phyloP scores from a whole-genome alignment of 37 sponge, comb jelly and placozoan species.

The Theonella swinhoei region DNA sequence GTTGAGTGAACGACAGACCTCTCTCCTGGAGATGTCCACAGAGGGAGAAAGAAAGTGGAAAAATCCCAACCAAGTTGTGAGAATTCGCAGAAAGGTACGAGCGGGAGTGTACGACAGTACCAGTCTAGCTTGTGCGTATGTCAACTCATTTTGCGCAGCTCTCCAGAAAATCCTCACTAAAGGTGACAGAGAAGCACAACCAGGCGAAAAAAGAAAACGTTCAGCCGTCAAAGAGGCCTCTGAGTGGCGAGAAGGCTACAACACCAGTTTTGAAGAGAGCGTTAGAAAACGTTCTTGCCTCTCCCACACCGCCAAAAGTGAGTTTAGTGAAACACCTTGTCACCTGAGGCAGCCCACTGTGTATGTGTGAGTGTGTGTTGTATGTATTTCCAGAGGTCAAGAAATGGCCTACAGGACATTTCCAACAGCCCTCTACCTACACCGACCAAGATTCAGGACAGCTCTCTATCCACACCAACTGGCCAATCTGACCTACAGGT shows the following conservation, averaged over 20 bases:
- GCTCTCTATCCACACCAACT: background rate
- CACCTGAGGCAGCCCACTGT: background rate
- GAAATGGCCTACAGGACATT: background rate
- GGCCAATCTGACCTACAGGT: no score
- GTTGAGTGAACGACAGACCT: background rate
- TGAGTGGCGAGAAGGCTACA: no score
- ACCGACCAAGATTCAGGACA: background rate
- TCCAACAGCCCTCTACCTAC: background rate
- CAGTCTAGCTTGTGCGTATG: no score
- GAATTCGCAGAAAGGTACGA: background rate
- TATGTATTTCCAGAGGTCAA: background rate
- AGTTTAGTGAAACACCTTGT: background rate
- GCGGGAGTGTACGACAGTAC: no score
- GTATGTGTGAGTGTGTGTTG: no score
- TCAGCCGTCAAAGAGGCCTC: no score
- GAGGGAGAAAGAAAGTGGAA: background rate
- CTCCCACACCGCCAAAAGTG: background rate
- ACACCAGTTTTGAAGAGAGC: background rate
- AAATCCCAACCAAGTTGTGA: background rate
- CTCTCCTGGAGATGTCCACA: background rate
- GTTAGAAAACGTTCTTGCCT: background rate
- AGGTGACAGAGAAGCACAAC: background rate
- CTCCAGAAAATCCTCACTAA: background rate
- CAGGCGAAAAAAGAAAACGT: background rate
- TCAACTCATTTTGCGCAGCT: no score